Evolutionary conservation across 2,113 vertebrate species (phyloP), one percentile per base, ranked within the genome.

Genomic region (Thunnus maccoyii): DNA sequence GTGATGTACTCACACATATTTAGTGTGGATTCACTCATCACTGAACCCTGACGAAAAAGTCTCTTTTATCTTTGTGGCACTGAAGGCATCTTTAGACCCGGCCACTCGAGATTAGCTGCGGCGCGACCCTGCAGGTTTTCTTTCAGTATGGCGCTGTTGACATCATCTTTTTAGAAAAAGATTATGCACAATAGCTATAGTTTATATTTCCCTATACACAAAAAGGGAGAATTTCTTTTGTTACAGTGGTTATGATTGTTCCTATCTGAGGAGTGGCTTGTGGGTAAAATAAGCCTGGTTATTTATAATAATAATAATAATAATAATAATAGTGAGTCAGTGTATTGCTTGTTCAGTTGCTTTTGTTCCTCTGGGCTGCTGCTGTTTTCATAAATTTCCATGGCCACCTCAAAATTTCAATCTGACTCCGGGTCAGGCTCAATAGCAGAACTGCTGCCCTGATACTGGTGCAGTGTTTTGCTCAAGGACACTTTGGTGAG

Each of bases 301-400:
- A 47, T 18, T 64, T 41, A 41, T 9, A 14, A 20, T 52, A 74
- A 30, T 30, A 14, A 20, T 52, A 74, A 20, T 52, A 74, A 58
- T 47, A 76, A 61, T 62, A 72, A 48, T 32, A 48, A 5, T 0
- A 16, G 17, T 15, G 36, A 63, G 17, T 55, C 30, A 8, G 10
- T 41, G n/a, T 22, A 27, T 50, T 54, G 58, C 22, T 57, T 46
- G 20, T 20, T 56, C 3, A 36, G 18, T 25, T 52, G 36, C 48
- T 70, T 75, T 71, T 62, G 20, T 71, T 71, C 12, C 17, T 50
- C 25, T 57, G 30, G 56, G 60, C 22, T n/a, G 22, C 62, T 60
- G 60, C 36, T 30, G 22, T 22, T 72, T 58, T 56, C 22, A 16
- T 5, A 25, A 18, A 72, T 70, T 64, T 61, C 41, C 25, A 15